Evolutionary conservation across 2,797 vertebrate genomes (phyloP).

Genomic region (Tamandua tetradactyla): DNA sequence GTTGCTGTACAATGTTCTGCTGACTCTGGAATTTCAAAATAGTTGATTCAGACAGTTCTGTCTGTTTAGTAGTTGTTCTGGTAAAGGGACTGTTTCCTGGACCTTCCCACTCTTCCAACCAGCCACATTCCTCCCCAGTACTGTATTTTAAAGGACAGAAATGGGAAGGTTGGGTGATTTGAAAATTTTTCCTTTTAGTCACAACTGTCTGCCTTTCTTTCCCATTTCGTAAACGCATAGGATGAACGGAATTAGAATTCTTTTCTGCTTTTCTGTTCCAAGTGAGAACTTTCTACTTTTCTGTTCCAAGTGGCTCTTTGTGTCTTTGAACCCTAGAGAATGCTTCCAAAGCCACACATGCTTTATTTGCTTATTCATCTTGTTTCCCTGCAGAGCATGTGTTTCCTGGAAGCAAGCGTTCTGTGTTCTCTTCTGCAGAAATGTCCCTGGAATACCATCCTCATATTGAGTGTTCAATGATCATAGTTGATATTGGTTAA

Average conservation of each 20-base stretch:
- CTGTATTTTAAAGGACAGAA: slow-evolving; percentile 27
- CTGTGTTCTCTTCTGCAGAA: neutral
- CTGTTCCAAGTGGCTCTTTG: neutral
- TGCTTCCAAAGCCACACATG: neutral
- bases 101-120: no score
- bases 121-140: no score
- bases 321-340: slow-evolving; percentile 32
- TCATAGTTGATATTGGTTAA: neutral
- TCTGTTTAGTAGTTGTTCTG: no score
- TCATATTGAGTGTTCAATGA: neutral
- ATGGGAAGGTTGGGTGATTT: neutral
- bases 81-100: no score
- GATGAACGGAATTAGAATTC: slow-evolving; percentile 43
- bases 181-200: slow-evolving; percentile 33
- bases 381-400: neutral
- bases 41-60: no score
- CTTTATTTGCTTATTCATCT: slow-evolving; percentile 19
- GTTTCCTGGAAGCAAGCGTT: neutral
- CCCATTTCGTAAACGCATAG: neutral
- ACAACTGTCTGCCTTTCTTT: neutral
- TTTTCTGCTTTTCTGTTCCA: neutral
- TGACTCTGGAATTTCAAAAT: no score
- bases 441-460: neutral
- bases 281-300: neutral
- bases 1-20: no score